Conservation (phyloP, 2,797 vertebrate species). For the Chanos chanos region DNA sequence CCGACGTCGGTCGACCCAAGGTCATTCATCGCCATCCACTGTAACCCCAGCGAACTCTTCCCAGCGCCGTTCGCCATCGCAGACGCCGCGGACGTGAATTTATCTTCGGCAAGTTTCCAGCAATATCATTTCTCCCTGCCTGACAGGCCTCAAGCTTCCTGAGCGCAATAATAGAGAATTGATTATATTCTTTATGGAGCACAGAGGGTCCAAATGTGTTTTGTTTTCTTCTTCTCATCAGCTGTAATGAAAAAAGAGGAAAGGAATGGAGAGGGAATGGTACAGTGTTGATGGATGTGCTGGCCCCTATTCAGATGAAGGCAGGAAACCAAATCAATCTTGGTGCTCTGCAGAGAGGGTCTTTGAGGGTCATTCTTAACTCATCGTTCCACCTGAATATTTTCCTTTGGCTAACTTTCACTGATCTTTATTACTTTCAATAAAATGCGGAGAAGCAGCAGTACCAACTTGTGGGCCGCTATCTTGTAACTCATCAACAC, state of each 20-base stretch:
- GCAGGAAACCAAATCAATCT: not conserved
- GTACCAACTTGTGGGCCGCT: conserved; percentile 1
- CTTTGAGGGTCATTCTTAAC: too few species aligned
- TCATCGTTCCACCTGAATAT: too few species aligned
- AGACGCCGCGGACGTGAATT: conserved; percentile 62
- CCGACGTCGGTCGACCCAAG: conserved; percentile 59
- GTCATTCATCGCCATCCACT: conserved; percentile 62
- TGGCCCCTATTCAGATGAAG: not conserved
- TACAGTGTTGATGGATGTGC: conserved; percentile 43
- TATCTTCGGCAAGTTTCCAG: conserved; percentile 57
- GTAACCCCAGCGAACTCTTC: conserved; percentile 60
- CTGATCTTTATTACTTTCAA: too few species aligned
- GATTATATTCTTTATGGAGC: conserved; percentile 71
- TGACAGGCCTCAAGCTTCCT: conserved; percentile 66
- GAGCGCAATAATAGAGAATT: conserved; percentile 74
- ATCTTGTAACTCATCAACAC: not conserved
- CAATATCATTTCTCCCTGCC: conserved; percentile 67
- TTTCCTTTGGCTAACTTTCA: too few species aligned
- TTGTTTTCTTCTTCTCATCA: conserved; percentile 66
- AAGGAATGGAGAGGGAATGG: conserved; percentile 29
- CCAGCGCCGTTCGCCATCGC: conserved; percentile 56
- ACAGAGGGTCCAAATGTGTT: conserved; percentile 58
- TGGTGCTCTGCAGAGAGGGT: too few species aligned
- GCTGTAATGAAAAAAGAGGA: conserved; percentile 63
- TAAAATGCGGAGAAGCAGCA: too few species aligned